These are phyloP conservation scores for Stercorarius parasiticus DNA, from an alignment of 2,113 vertebrate genomes.

Conservation along the genomic window DNA sequence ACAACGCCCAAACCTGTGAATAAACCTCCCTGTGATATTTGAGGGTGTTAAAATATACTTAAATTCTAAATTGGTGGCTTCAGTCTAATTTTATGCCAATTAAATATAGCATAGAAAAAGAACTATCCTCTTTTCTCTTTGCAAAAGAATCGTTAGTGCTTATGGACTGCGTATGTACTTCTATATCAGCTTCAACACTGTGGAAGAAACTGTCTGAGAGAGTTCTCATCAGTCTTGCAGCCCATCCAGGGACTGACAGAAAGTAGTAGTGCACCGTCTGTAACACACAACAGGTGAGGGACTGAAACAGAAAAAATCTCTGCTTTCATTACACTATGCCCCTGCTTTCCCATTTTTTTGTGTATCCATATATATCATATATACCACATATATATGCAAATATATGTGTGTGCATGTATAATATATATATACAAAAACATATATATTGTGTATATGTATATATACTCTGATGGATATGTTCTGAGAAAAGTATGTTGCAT, in stretches of 20 bases:
- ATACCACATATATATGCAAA: accelerated
- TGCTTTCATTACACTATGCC: not conserved
- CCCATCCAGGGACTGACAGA: not conserved
- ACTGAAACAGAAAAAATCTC: not conserved
- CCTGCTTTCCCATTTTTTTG: not conserved
- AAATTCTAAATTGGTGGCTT: not conserved
- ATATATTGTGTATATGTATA: not conserved
- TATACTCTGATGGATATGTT: not conserved
- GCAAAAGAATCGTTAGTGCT: not conserved
- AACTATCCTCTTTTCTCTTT: not conserved
- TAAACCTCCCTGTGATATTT: not conserved
- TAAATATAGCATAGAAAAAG: not conserved
- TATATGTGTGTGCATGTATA: not conserved
- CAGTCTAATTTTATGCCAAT: not conserved
- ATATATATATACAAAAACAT: too few relatives aligned
- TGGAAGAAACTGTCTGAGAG: not conserved
- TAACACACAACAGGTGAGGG: not conserved
- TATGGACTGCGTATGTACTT: not conserved
- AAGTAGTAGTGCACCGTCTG: too few relatives aligned
- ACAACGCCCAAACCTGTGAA: not conserved
- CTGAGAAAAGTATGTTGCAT: not conserved
- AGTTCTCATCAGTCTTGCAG: not conserved
- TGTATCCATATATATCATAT: not conserved
- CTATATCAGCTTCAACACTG: not conserved
- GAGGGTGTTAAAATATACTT: not conserved